These are phyloP conservation scores for Drosophila nebulosa DNA, from an alignment of 1,140 invertebrate genomes.

Conservation along the genomic window DNA sequence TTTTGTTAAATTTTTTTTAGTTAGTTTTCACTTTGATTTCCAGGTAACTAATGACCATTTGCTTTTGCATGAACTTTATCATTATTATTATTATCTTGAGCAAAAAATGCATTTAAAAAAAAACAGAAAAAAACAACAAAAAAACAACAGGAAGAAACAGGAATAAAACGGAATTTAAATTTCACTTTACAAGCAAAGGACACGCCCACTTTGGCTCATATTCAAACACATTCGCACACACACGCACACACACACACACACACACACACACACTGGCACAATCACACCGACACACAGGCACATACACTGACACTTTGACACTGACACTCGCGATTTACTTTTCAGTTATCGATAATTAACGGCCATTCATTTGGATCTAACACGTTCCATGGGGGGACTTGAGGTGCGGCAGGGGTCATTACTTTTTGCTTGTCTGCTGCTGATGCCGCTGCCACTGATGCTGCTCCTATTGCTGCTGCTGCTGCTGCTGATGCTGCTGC, in stretches of 20 bases:
- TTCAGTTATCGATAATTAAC: conserved; percentile 1
- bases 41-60: conserved; percentile 1
- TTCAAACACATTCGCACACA: not conserved
- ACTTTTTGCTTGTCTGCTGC: not conserved
- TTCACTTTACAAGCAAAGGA: not conserved
- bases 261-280: conserved; percentile 2
- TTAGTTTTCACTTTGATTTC: conserved; percentile 41
- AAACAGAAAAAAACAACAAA: conserved; percentile 21
- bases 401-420: not conserved
- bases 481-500: not conserved
- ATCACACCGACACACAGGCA: not conserved
- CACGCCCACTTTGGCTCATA: not conserved
- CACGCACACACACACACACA: not conserved
- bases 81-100: conserved; percentile 30
- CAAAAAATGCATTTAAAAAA: conserved; percentile 8
- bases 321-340: conserved; percentile 9
- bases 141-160: conserved; percentile 21
- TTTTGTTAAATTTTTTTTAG: conserved; percentile 8
- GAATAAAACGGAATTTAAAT: not conserved
- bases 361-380: not conserved
- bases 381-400: not conserved
- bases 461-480: not conserved
- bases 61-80: conserved; percentile 4
- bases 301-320: conserved; percentile 14
- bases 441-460: not conserved